These are phyloP conservation scores for Tetragnatha versicolor DNA, from an alignment of 1,140 invertebrate species.

Conservation along the genomic window DNA sequence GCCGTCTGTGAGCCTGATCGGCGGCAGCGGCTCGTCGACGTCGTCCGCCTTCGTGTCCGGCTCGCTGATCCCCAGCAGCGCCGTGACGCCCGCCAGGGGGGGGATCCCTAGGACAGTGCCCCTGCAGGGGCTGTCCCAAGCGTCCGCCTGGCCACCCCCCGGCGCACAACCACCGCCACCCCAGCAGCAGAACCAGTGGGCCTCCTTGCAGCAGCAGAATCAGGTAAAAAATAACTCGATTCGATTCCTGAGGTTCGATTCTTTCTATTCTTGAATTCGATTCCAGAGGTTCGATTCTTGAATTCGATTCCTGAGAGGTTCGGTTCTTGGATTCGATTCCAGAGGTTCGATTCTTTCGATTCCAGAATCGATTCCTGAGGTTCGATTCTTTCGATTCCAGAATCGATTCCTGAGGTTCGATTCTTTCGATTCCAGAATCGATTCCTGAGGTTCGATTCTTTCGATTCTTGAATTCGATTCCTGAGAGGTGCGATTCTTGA, in stretches of 20 bases:
- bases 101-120: slow-evolving; percentile 56
- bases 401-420: too few species aligned
- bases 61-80: slow-evolving; percentile 9
- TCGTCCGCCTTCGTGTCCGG: slow-evolving; percentile 4
- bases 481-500: too few species aligned
- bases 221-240: background rate
- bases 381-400: too few species aligned
- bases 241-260: background rate
- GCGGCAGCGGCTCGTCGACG: background rate
- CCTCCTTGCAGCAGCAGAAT: slow-evolving; percentile 14
- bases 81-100: background rate
- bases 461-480: too few species aligned
- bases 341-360: too few species aligned
- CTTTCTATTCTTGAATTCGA: too few species aligned
- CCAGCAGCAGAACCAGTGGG: slow-evolving; percentile 57
- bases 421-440: too few species aligned
- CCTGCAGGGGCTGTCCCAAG: slow-evolving; percentile 53
- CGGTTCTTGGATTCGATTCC: too few species aligned
- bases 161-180: slow-evolving; percentile 51
- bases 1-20: slow-evolving; percentile 20
- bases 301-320: too few species aligned
- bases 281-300: too few species aligned
- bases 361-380: too few species aligned
- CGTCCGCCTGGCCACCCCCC: slow-evolving; percentile 37
- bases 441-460: too few species aligned